Conservation (phyloP, 2,888 invertebrate species). For the Sturmia bella region DNA sequence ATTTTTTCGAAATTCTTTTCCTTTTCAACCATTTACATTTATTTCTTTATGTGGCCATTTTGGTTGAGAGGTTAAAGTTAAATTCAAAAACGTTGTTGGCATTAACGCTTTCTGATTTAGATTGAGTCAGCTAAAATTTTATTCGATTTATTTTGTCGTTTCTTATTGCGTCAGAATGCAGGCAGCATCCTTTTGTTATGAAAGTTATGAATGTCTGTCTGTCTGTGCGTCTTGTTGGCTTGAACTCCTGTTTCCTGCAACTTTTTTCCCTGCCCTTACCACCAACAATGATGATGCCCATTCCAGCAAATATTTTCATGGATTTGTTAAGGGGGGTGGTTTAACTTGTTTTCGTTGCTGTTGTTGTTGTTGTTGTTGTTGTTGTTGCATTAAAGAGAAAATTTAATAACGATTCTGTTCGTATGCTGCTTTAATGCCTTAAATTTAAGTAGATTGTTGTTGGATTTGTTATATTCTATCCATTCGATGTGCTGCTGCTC, state of each 20-base stretch:
- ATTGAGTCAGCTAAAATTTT: conserved; percentile 81
- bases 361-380: background rate
- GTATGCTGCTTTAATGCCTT: conserved; percentile 57
- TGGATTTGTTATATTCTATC: conserved; percentile 37
- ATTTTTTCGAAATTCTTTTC: conserved; percentile 11
- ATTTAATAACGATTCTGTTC: conserved; percentile 31
- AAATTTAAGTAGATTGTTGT: conserved; percentile 65
- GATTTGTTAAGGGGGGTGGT: conserved; percentile 43
- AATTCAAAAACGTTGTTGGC: conserved; percentile 81
- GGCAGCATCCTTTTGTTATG: conserved; percentile 13
- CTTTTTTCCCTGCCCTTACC: conserved; percentile 45
- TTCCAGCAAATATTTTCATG: conserved; percentile 4
- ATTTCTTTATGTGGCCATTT: background rate
- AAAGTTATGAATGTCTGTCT: background rate
- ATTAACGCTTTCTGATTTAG: conserved; percentile 82
- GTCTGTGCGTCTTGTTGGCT: background rate
- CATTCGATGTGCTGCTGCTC: conserved; percentile 7
- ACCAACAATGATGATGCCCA: conserved; percentile 38
- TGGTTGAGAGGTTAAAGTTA: conserved; percentile 75
- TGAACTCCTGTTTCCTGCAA: conserved; percentile 17
- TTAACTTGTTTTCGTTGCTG: conserved; percentile 5
- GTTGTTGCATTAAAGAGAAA: conserved; percentile 11
- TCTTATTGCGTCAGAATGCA: conserved; percentile 49
- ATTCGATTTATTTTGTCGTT: conserved; percentile 77
- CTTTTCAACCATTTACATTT: background rate